Evolutionary conservation across 2,797 vertebrate species (phyloP), one percentile per base, ranked within the genome.

Genomic region (Babyrousa celebensis): DNA sequence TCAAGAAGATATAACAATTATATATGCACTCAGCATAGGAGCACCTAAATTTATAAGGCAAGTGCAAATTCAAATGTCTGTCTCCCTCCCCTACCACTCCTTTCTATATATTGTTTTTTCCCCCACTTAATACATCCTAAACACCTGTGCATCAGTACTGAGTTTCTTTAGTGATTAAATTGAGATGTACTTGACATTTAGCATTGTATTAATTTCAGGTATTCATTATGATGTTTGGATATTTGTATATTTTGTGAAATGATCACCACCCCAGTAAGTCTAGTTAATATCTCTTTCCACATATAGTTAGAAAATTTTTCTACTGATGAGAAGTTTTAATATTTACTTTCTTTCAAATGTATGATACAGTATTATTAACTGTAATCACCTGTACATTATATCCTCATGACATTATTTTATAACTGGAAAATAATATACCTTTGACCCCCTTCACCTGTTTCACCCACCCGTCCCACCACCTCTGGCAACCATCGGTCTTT

Each of bases 1-100:
- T 48, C 43, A 48, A 48, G 43, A 48, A 10, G 43, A 48, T 48
- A 48, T 48, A 48, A 48, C 43, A 48, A 48, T 48, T 48, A 48
- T 48, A 48, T 48, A 10, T 48, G 43, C 43, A 48, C 43, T 48
- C 43, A 48, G 9, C 43, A 48, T 48, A 48, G 43, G 43, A 6
- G 9, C 43, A 48, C 43, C 43, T 48, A 48, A 48, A 48, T 48
- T 48, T 48, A 48, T 48, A 10, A 48, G 43, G 43, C 25, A 72
- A 63, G 32, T 40, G 40, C 74, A 79, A 91, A 52, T 84, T 91
- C 84, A 77, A 52, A 54, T 60, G 32, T 67, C 54, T 95, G 60
- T 75, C 15, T 27, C 18, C 32, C 1, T 85, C 36, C n/a, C 36
- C 20, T 8, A n/a, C 29, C 11, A 21, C 11, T 79, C 25, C 48